Conservation (phyloP, 2,797 vertebrate genomes). For the Kryptopterus vitreolus region DNA sequence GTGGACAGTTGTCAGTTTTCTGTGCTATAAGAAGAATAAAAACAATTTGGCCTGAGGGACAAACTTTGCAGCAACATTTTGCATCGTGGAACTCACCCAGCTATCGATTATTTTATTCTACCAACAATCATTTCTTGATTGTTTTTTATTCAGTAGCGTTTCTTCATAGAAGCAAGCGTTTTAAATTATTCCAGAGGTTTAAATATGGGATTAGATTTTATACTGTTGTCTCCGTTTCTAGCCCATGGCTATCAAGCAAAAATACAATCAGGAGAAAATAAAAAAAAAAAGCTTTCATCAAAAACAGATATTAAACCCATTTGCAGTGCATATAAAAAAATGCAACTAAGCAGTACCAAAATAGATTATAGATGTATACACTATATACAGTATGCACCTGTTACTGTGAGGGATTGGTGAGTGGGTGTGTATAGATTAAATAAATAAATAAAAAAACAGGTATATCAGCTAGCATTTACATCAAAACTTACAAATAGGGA, state of each 20-base stretch:
- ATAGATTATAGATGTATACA: not conserved
- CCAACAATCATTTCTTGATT: too few relatives aligned
- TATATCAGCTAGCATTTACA: not conserved
- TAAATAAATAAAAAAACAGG: not conserved
- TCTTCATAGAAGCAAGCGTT: too few relatives aligned
- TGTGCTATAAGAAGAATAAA: too few relatives aligned
- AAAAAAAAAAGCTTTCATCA: slow-evolving; percentile 10
- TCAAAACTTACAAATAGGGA: not conserved
- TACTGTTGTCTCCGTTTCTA: not conserved
- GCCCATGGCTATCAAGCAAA: not conserved
- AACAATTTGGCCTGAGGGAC: too few relatives aligned
- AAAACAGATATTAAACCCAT: not conserved
- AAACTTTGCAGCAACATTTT: not conserved
- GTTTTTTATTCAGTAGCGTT: not conserved
- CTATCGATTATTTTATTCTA: not conserved
- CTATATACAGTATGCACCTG: too few relatives aligned
- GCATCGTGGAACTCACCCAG: not conserved
- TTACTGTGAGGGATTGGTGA: too few relatives aligned
- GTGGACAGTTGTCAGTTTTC: too few relatives aligned
- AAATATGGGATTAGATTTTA: not conserved
- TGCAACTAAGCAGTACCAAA: slow-evolving; percentile 25
- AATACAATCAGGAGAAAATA: not conserved
- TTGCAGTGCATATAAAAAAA: not conserved
- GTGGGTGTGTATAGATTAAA: too few relatives aligned
- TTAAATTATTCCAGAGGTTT: not conserved